These are phyloP conservation scores for Zaprionus nigranus DNA, from an alignment of 1,140 invertebrate species.

Conservation along the genomic window DNA sequence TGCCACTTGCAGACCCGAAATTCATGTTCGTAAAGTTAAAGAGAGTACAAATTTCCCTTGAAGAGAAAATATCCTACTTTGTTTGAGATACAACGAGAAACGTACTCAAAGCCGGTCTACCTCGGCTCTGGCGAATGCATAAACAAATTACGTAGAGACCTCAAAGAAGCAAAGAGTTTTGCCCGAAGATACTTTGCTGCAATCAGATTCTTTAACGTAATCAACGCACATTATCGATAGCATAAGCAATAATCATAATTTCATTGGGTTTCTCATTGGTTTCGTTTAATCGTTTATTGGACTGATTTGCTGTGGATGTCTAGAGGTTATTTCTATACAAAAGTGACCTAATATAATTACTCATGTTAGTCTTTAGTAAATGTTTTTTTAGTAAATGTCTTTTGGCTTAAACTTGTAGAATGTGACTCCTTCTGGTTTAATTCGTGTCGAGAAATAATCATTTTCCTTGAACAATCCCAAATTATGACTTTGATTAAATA, in stretches of 20 bases:
- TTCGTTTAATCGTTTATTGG: background rate
- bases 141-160: background rate
- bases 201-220: background rate
- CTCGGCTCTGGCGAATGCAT: background rate
- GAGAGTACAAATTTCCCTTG: slow-evolving; percentile 22
- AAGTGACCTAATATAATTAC: background rate
- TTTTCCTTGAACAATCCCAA: slow-evolving; percentile 52
- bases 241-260: background rate
- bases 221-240: background rate
- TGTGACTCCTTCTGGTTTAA: slow-evolving; percentile 57
- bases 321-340: background rate
- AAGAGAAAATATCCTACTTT: slow-evolving; percentile 57
- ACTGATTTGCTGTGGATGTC: background rate
- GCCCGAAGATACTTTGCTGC: background rate
- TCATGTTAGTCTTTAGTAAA: too few relatives aligned
- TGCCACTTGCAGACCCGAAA: slow-evolving; percentile 3
- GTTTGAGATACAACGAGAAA: background rate
- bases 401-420: slow-evolving; percentile 56
- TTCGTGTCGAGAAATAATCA: slow-evolving; percentile 41
- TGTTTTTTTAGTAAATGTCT: slow-evolving; percentile 29
- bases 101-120: background rate
- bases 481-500: slow-evolving; percentile 36
- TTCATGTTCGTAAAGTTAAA: background rate
- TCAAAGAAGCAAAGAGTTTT: background rate
- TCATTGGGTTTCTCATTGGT: background rate